Percentiles rank a stretch among this genome's conserved stretches.
Conservation (phyloP, 2,888 invertebrate species). For the Cotesia congregata region DNA sequence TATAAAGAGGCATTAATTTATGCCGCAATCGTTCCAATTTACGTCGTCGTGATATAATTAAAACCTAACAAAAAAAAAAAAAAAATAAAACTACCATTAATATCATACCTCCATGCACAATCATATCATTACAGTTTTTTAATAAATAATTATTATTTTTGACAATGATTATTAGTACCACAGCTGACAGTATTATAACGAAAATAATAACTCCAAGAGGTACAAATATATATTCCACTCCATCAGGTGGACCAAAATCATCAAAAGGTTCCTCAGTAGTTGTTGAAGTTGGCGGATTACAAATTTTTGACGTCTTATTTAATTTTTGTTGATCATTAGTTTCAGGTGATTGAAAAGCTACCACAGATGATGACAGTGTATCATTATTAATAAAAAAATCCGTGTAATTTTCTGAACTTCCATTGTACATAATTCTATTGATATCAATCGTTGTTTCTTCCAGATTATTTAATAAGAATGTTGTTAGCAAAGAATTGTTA, state of each 20-base stretch:
- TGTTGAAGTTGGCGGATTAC: slow-evolving; percentile 59
- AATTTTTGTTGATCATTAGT: slow-evolving; percentile 32
- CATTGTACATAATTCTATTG: slow-evolving; percentile 47
- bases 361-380: slow-evolving; percentile 44
- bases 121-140: slow-evolving; percentile 15
- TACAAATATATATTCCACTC: slow-evolving; percentile 68
- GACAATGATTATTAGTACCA: slow-evolving; percentile 52
- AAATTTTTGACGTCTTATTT: slow-evolving; percentile 38
- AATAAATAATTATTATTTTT: slow-evolving; percentile 43
- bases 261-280: slow-evolving; percentile 62
- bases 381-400: slow-evolving; percentile 44
- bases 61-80: slow-evolving; percentile 65
- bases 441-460: slow-evolving; percentile 42
- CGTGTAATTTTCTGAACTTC: slow-evolving; percentile 47
- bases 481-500: slow-evolving; percentile 38
- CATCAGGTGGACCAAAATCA: slow-evolving; percentile 67
- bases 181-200: slow-evolving; percentile 66
- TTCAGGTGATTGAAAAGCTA: slow-evolving; percentile 49
- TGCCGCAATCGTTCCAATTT: slow-evolving; percentile 75
- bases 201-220: slow-evolving; percentile 68
- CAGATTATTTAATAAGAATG: slow-evolving; percentile 33
- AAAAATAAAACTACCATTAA: slow-evolving; percentile 41
- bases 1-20: slow-evolving; percentile 78
- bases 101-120: slow-evolving; percentile 2
- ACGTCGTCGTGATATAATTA: slow-evolving; percentile 72